Percentiles rank a stretch among this genome's conserved stretches.
Conservation (phyloP, 1,140 invertebrate genomes). For the Wasmannia auropunctata region DNA sequence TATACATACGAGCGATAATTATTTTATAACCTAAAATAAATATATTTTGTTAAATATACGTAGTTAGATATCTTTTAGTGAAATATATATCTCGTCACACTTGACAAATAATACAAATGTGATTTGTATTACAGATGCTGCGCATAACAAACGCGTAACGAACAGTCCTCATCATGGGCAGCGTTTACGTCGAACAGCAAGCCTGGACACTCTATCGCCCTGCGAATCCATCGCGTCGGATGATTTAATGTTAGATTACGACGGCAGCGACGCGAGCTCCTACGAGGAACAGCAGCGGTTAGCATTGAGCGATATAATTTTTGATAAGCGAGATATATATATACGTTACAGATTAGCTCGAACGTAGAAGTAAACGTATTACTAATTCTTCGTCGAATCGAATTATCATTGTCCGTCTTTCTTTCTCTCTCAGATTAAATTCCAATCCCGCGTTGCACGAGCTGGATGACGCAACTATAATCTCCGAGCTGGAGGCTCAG, state of each 20-base stretch:
- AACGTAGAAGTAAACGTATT: neutral
- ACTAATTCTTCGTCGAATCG: neutral
- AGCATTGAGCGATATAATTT: conserved; percentile 41
- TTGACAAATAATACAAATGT: neutral
- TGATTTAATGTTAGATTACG: conserved; percentile 94
- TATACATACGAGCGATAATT: too few species aligned
- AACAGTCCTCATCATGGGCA: conserved; percentile 82
- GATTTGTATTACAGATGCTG: conserved; percentile 61
- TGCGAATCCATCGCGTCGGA: conserved; percentile 92
- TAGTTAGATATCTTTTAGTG: neutral
- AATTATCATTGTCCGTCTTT: neutral
- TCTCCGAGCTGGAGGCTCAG: conserved; percentile 85
- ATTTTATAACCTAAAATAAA: too few species aligned
- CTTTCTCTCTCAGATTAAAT: conserved; percentile 80
- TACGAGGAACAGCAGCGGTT: conserved; percentile 89
- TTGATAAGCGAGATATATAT: neutral
- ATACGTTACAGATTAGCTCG: neutral
- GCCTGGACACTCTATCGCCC: conserved; percentile 91
- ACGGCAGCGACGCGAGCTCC: conserved; percentile 90
- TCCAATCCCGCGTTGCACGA: conserved; percentile 84
- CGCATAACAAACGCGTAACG: conserved; percentile 74
- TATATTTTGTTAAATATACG: neutral
- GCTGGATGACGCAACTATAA: conserved; percentile 85
- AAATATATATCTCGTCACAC: neutral
- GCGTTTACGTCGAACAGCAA: conserved; percentile 87